Base-by-base conservation (phyloP, 1,140 invertebrate species). In the Parasteatoda tepidariorum region DNA sequence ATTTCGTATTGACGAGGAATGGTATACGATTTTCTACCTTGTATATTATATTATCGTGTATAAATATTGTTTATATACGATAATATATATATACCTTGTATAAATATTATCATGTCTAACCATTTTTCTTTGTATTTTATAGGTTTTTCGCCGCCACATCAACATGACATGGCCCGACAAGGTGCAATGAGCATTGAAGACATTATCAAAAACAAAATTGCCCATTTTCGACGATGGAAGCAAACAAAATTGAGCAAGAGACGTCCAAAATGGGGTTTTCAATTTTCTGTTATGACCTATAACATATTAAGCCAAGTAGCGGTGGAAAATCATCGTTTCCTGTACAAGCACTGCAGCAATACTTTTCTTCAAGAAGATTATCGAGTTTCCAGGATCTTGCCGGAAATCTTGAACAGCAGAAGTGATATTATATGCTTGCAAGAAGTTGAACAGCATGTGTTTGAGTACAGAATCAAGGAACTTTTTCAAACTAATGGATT, bases 281-380 rank as follows among this genome's bases (percentile, higher is more conserved):
- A 90, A 88, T 89, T 90, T 86, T 85, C 84, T 87, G 84, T 92
- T 13, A 87, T 96, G 85, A 94, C 93, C 0, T 98, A 97, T 88
- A 98, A 98, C 89, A 93, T 98, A 41, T 89, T 98, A 38, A 93
- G 96, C 0, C 96, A 97, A 89, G 91, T 93, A 84, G 89, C 97
- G 33, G 85, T 98, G 54, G 92, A 94, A 86, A 89, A 91, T 78
- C 94, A 98, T 89, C 87, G 89, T 0, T 91, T 93, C 88, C 89
- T 98, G 3, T 98, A 98, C 86, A 88, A 86, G 62, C 83, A 91
- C 2, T 93, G 93, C 85, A 87, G 92, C 55, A 87, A 88, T 30
- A 83, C 89, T 31, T 90, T 91, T 64, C 89, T 98, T 0, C 87
- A 90, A 2, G 97, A 96, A 95, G 89, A 92, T 11, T 89, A 91